Conservation (phyloP, 2,113 vertebrate species). For the Nyctibius bracteatus region DNA sequence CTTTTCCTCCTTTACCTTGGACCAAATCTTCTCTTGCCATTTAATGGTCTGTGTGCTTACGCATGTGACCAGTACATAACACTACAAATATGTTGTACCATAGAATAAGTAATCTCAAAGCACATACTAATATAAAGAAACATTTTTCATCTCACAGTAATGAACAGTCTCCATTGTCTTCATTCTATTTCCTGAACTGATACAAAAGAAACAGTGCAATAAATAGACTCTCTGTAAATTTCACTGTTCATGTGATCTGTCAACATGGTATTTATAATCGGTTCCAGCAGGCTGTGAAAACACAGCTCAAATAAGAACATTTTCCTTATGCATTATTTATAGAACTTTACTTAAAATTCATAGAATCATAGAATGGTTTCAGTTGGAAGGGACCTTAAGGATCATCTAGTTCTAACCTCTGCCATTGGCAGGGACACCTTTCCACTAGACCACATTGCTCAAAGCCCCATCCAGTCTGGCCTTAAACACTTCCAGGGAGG, state of each 20-base stretch:
- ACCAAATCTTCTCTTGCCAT: background rate
- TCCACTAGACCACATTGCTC: too few species aligned
- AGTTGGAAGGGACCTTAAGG: too few species aligned
- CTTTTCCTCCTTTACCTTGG: background rate
- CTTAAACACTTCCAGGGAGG: too few species aligned
- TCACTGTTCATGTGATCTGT: background rate
- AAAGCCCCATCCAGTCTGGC: too few species aligned
- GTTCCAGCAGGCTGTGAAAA: slow-evolving; percentile 14
- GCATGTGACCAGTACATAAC: background rate
- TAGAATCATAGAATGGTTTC: too few species aligned
- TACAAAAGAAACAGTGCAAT: background rate
- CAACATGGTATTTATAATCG: background rate
- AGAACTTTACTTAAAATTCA: slow-evolving; percentile 13
- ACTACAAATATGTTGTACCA: background rate
- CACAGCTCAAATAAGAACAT: slow-evolving; percentile 5
- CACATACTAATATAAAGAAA: background rate
- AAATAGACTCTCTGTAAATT: background rate
- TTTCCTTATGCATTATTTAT: slow-evolving; percentile 46
- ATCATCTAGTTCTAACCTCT: too few species aligned
- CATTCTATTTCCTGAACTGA: background rate
- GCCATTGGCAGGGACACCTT: too few species aligned
- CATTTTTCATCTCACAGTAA: background rate
- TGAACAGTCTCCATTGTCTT: background rate
- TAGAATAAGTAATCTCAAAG: background rate
- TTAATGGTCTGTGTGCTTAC: background rate